Evolutionary conservation across 1,140 invertebrate species (phyloP), one percentile per base, ranked within the genome.

Genomic region (Zaprionus ghesquierei): DNA sequence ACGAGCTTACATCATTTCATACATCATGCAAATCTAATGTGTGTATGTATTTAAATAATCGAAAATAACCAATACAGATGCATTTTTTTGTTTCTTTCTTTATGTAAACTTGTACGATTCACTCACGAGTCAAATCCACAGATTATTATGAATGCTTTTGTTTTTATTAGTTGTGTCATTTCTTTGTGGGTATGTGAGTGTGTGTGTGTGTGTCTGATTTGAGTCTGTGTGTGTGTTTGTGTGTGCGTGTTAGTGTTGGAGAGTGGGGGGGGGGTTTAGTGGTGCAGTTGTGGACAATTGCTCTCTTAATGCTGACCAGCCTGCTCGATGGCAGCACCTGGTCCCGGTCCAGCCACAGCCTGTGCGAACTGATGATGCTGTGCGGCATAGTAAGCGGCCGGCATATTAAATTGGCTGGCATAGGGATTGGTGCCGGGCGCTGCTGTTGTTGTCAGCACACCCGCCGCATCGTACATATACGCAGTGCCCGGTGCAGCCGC

Each of bases 401-500:
- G 81, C 80, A 85, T 91, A 76, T 77, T 87, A 53, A 89, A 90
- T 51, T 90, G 90, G 49, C 80, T 91, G 51, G 87, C 90, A 78
- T 90, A 91, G 5, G 90, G 87, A 86, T 90, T 91, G 44, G 84
- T 82, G 78, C 90, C 81, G 1, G 86, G 79, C 6, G 80, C 76
- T 8, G 78, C 79, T 3, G 85, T 44, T n/a, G 90, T 82, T 31
- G 90, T 86, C 33, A 91, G 41, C 27, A 91, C 84, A 10, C 90
- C 90, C 18, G 80, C 72, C 15, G 90, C 84, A 72, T 91, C 90
- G 59, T 91, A 91, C 82, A 91, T 89, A 31, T 91, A 91, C 23
- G 89, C 69, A 13, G 81, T 60, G 6, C 71, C 82, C 2, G 75
- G 81, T 20, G 62, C 79, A 10, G 60, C 62, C 13, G 81, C 81